phyloP scores from a whole-genome alignment of 2,888 invertebrate species.

The Salticus scenicus region DNA sequence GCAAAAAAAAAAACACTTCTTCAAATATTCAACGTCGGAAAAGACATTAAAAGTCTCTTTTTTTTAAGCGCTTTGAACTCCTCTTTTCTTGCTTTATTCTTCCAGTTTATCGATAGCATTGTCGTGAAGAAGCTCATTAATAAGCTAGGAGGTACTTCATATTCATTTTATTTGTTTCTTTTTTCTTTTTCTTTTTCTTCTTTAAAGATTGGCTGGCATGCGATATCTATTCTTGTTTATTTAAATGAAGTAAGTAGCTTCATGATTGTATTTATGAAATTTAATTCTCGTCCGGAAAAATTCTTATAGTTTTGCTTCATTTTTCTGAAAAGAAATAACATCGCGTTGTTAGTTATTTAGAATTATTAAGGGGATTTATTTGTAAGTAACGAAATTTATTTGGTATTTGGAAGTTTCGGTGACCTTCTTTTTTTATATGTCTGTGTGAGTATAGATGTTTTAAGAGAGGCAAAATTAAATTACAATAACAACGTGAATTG shows the following conservation, averaged over 20 bases:
- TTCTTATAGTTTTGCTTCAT: too few species aligned
- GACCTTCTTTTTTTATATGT: too few species aligned
- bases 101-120: conserved; percentile 36
- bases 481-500: too few species aligned
- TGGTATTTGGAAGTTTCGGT: too few species aligned
- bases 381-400: too few species aligned
- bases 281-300: conserved; percentile 31
- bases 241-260: conserved; percentile 38
- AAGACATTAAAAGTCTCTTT: conserved; percentile 22
- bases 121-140: conserved; percentile 29
- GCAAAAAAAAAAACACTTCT: conserved; percentile 21
- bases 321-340: too few species aligned
- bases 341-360: too few species aligned
- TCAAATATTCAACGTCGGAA: conserved; percentile 44
- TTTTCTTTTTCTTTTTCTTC: too few species aligned
- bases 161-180: conserved; percentile 6
- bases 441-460: too few species aligned
- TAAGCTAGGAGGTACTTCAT: conserved; percentile 16
- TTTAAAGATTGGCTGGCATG: not conserved
- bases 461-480: too few species aligned
- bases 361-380: too few species aligned
- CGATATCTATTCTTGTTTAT: conserved; percentile 37
- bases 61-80: conserved; percentile 15
- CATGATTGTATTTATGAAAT: conserved; percentile 13
- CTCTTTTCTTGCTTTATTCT: conserved; percentile 10